Evolutionary conservation across 2,797 vertebrate genomes (phyloP).

Genomic region (Champsocephalus gunnari): DNA sequence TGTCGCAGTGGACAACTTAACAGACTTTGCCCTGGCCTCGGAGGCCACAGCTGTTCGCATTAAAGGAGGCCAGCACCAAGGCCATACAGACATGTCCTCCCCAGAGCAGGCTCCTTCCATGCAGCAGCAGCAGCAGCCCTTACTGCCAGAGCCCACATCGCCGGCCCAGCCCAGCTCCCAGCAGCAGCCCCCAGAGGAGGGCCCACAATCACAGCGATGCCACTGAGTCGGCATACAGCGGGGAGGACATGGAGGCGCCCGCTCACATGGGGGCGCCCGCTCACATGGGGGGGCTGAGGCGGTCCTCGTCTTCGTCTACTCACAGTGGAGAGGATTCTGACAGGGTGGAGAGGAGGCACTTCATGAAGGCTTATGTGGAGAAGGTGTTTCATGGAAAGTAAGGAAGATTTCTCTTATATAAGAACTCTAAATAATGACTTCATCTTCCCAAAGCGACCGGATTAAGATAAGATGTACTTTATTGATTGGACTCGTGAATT

Average conservation of each 20-base stretch:
- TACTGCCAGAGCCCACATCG: slow-evolving; percentile 71
- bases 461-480: not conserved
- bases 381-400: slow-evolving; percentile 94
- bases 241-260: slow-evolving; percentile 89
- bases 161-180: slow-evolving; percentile 47
- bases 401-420: slow-evolving; percentile 47
- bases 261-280: slow-evolving; percentile 74
- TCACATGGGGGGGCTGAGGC: slow-evolving; percentile 76
- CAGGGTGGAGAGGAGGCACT: slow-evolving; percentile 82
- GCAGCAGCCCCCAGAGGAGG: slow-evolving; percentile 47
- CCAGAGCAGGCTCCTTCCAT: slow-evolving; percentile 53
- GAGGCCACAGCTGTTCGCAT: slow-evolving; percentile 45
- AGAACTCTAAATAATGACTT: not conserved
- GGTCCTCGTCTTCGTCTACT: slow-evolving; percentile 91
- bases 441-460: not conserved
- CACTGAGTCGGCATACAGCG: slow-evolving; percentile 95
- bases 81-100: slow-evolving; percentile 69
- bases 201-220: slow-evolving; percentile 88
- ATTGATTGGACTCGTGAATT: no score
- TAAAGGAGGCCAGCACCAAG: slow-evolving; percentile 38
- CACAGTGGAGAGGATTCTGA: slow-evolving; percentile 89
- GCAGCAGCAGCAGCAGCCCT: slow-evolving; percentile 50
- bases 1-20: slow-evolving; percentile 88
- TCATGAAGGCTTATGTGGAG: slow-evolving; percentile 92
- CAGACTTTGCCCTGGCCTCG: slow-evolving; percentile 86